Conservation (phyloP, 1,140 invertebrate species). For the Drosophila fuyamai region DNA sequence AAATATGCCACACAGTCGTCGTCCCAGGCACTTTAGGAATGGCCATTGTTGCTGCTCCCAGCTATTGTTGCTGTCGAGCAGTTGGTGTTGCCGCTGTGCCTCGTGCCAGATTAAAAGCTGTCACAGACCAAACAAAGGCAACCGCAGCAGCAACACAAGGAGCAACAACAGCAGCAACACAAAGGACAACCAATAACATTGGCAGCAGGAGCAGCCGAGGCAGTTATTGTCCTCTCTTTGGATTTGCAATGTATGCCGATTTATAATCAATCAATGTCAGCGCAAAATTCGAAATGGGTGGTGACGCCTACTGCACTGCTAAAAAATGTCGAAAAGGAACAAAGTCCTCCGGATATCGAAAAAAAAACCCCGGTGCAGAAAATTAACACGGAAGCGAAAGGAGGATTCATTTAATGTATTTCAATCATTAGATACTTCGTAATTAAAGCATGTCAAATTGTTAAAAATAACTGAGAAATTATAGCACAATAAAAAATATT, state of each 20-base stretch:
- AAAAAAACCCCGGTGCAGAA: not conserved
- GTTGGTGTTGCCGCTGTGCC: slow-evolving; percentile 44
- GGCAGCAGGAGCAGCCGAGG: slow-evolving; percentile 27
- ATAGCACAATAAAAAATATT: too few relatives aligned
- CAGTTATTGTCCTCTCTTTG: slow-evolving; percentile 76
- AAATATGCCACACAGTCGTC: slow-evolving; percentile 59
- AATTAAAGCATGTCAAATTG: not conserved
- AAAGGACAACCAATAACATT: slow-evolving; percentile 62
- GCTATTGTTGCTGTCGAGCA: slow-evolving; percentile 20
- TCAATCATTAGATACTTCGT: not conserved
- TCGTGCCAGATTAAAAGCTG: slow-evolving; percentile 82
- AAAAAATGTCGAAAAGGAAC: slow-evolving; percentile 19
- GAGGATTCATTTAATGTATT: not conserved
- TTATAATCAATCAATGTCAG: slow-evolving; percentile 83
- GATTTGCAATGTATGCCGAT: slow-evolving; percentile 83
- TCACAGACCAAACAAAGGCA: slow-evolving; percentile 81
- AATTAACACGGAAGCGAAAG: not conserved
- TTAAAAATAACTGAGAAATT: too few relatives aligned
- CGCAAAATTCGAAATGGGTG: slow-evolving; percentile 74
- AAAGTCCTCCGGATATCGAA: slow-evolving; percentile 20
- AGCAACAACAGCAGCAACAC: slow-evolving; percentile 71
- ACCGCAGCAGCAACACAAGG: slow-evolving; percentile 73
- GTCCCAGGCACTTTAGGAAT: slow-evolving; percentile 56
- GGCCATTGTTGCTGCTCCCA: slow-evolving; percentile 30
- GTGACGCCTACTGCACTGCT: slow-evolving; percentile 38